Conservation (phyloP, 2,888 invertebrate species). For the Watsonalla binaria region DNA sequence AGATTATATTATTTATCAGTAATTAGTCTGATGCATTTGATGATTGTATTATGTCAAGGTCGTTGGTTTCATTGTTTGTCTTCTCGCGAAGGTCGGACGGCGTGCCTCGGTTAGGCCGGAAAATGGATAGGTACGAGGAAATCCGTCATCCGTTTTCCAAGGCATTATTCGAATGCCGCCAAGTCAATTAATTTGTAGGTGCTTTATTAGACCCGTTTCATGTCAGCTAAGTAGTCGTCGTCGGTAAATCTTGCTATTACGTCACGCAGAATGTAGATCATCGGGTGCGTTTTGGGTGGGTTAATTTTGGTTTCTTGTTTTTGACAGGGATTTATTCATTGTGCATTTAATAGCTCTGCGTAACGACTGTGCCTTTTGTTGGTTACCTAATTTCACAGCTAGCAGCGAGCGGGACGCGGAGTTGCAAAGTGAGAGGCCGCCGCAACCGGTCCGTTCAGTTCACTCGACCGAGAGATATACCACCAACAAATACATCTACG, state of each 20-base stretch:
- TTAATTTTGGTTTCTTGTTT: constrained; percentile 36
- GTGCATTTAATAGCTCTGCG: constrained; percentile 45
- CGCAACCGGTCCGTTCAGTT: constrained; percentile 71
- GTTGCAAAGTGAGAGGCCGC: constrained; percentile 77
- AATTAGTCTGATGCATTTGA: constrained; percentile 64
- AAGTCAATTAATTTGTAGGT: constrained; percentile 37
- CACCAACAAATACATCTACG: constrained; percentile 45
- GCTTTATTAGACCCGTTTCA: constrained; percentile 28
- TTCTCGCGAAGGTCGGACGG: constrained; percentile 69
- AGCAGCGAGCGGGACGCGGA: constrained; percentile 63
- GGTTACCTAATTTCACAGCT: constrained; percentile 76
- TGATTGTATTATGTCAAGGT: constrained; percentile 72
- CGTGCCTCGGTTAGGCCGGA: constrained; percentile 62
- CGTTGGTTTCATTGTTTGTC: constrained; percentile 72
- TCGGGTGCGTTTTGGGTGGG: constrained; percentile 34
- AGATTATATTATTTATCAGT: constrained; percentile 59
- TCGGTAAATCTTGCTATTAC: constrained; percentile 36
- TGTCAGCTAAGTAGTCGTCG: constrained; percentile 30
- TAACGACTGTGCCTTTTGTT: constrained; percentile 64
- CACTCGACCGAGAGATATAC: constrained; percentile 65
- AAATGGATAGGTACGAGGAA: constrained; percentile 67
- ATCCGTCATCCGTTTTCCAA: constrained; percentile 71
- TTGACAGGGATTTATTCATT: constrained; percentile 54
- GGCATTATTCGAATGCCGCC: constrained; percentile 56
- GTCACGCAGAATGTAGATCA: constrained; percentile 36